Evolutionary conservation across 2,113 vertebrate species (phyloP).

Genomic region (Calyptomena viridis): DNA sequence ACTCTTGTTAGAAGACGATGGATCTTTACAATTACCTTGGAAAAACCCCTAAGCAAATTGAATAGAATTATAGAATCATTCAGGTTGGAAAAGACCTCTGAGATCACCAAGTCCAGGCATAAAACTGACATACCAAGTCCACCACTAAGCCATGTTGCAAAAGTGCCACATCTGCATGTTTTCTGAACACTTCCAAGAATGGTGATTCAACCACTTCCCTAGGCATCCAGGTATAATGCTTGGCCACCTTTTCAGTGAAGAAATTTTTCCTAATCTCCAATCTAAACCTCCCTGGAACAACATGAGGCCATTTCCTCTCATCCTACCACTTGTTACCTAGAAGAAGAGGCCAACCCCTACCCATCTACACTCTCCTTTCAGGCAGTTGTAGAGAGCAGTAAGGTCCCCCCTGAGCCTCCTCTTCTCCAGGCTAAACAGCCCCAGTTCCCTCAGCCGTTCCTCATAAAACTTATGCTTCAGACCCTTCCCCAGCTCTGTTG

Average conservation of each 20-base stretch:
- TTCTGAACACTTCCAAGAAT: background rate
- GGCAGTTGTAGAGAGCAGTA: fast-evolving
- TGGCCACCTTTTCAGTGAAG: background rate
- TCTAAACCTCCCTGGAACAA: background rate
- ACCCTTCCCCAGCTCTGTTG: background rate
- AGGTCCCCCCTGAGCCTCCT: background rate
- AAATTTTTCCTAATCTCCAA: background rate
- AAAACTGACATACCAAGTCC: background rate
- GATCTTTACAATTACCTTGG: background rate
- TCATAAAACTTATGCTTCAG: background rate
- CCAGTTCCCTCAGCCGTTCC: background rate
- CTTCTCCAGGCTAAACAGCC: background rate
- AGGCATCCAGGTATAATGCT: background rate
- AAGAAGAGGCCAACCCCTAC: fast-evolving
- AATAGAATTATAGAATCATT: background rate
- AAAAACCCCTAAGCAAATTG: background rate
- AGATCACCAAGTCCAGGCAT: background rate
- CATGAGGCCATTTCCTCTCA: background rate
- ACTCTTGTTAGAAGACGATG: background rate
- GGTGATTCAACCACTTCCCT: background rate
- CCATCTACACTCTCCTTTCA: background rate
- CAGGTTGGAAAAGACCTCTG: background rate
- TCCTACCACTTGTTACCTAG: background rate
- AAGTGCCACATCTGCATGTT: background rate
- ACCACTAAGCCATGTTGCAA: background rate